Conservation (phyloP, 2,113 vertebrate genomes). For the Oncorhynchus keta region DNA sequence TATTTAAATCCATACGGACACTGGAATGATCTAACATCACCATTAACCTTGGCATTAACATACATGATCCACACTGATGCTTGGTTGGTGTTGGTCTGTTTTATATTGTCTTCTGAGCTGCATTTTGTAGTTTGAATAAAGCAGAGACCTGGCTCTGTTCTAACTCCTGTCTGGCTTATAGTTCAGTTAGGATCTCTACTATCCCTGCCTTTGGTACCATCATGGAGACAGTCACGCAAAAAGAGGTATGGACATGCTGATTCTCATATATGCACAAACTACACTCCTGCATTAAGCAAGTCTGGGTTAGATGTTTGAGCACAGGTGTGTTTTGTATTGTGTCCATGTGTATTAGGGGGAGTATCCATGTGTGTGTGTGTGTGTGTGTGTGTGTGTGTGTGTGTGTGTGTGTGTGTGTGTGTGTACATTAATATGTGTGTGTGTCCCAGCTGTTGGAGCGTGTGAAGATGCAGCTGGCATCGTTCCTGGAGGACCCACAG, state of each 20-base stretch:
- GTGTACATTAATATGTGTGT: not conserved
- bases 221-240: constrained; percentile 98
- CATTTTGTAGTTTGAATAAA: not conserved
- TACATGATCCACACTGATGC: constrained; percentile 17
- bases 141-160: not conserved
- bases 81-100: constrained; percentile 8
- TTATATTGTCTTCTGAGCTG: constrained; percentile 12
- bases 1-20: constrained; percentile 34
- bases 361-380: not conserved
- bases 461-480: constrained; percentile 98
- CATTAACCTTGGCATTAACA: constrained; percentile 52
- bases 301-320: not conserved
- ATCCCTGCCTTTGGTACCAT: constrained; percentile 99
- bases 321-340: not conserved
- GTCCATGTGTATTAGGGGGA: not conserved
- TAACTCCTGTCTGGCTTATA: constrained; percentile 73
- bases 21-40: constrained; percentile 59
- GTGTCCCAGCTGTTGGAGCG: constrained; percentile 89
- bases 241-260: constrained; percentile 81
- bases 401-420: not conserved
- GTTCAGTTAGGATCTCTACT: constrained; percentile 97
- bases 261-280: not conserved
- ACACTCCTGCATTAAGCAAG: no score
- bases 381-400: constrained; percentile 1
- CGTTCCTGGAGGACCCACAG: constrained; percentile 96